These are phyloP conservation scores for Parambassis ranga DNA, from an alignment of 2,797 vertebrate genomes.

Conservation along the genomic window DNA sequence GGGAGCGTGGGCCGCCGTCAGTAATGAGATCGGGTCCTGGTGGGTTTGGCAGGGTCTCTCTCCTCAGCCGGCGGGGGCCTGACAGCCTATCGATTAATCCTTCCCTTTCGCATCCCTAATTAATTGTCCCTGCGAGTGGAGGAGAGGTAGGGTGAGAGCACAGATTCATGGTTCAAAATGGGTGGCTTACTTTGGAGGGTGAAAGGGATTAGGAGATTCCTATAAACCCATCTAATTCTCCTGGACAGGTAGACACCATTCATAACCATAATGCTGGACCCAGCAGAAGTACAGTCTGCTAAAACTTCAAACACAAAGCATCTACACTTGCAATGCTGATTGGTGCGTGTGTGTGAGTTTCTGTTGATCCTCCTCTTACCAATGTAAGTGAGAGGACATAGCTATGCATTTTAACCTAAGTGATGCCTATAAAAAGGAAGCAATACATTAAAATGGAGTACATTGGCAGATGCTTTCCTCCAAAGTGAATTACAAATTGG, in stretches of 20 bases:
- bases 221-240: neutral
- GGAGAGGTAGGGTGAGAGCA: neutral
- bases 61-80: slow-evolving; percentile 33
- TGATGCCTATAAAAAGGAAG: neutral
- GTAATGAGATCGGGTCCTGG: slow-evolving; percentile 67
- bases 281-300: no score
- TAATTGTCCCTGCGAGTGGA: slow-evolving; percentile 45
- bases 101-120: slow-evolving; percentile 56
- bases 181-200: slow-evolving; percentile 16
- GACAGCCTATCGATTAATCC: slow-evolving; percentile 68
- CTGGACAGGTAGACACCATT: neutral
- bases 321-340: no score
- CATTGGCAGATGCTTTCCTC: neutral
- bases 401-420: neutral
- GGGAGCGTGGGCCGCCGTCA: slow-evolving; percentile 42
- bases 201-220: neutral
- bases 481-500: neutral
- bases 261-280: neutral
- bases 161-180: slow-evolving; percentile 14
- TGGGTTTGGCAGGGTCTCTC: slow-evolving; percentile 65
- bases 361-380: no score
- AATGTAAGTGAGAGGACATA: neutral
- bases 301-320: no score
- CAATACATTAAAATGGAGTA: neutral
- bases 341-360: no score